phyloP scores from a whole-genome alignment of 1,140 invertebrate species.

The Caenorhabditis inopinata region DNA sequence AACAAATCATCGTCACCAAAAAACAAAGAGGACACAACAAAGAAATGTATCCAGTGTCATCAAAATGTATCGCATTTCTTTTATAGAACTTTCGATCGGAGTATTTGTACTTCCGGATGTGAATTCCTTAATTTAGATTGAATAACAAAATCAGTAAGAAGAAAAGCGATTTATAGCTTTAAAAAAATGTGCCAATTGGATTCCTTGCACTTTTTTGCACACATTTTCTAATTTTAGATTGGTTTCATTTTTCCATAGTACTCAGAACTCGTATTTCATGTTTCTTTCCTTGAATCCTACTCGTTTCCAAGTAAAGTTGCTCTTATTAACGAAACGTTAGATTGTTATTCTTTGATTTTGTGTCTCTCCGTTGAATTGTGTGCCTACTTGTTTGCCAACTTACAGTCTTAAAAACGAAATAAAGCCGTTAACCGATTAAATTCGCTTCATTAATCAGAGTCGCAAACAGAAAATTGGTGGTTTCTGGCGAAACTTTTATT shows the following conservation, averaged over 20 bases:
- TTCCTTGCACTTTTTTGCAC: no score
- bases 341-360: neutral
- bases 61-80: neutral
- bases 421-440: neutral
- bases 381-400: conserved; percentile 28
- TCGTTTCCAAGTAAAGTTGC: no score
- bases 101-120: neutral
- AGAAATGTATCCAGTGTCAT: conserved; percentile 24
- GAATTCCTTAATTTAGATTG: neutral
- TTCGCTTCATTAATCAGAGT: conserved; percentile 15
- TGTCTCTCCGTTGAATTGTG: neutral
- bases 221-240: no score
- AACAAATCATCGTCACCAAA: conserved; percentile 20
- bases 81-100: neutral
- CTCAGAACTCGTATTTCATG: no score
- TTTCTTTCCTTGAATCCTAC: no score
- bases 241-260: no score
- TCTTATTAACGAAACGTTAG: neutral
- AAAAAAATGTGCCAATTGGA: no score
- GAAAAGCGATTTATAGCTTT: no score
- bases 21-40: conserved; percentile 12
- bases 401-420: neutral
- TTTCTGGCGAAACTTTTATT: neutral
- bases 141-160: no score
- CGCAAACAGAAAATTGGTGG: neutral